Base-by-base conservation (phyloP, 2,888 invertebrate species). In the Athalia cordata region DNA sequence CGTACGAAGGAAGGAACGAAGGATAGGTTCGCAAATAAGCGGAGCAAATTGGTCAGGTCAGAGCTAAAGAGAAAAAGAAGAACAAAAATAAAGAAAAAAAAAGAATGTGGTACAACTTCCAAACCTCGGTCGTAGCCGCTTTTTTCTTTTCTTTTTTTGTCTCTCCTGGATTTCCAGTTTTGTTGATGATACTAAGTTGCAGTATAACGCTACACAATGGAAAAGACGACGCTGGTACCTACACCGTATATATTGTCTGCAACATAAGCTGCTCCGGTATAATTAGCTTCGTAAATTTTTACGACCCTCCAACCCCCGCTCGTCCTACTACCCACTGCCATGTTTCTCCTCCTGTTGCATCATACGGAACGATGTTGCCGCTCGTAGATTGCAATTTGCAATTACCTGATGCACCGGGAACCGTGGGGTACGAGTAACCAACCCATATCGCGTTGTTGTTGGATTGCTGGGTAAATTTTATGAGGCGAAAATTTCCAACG, bases 11-110 rank as follows among this genome's bases (percentile, higher is more conserved):
- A n/a, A 13, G 8, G 15, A 29, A 47, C n/a, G 47, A 13, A 13
- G 15, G 13, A 13, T 6, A 13, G 62, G 68, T 55, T 52, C 4
- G 47, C 47, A 29, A 70, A 55, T 57, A 55, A 70, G 70, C 52
- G 70, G 55, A 57, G 72, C 59, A 72, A 72, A 72, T 72, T 72
- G 72, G 47, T 6, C 59, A 47, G 72, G 72, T 11, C 59, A 15
- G 47, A 72, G 57, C 57, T 47, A 59, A 72, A 45, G 47, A 15
- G n/a, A 29, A 8, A 62, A 62, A 62, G 62, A 11, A 62, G 15
- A 62, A 29, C 8, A 15, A 15, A 29, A 29, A 62, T 13, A 8
- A 8, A 4, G n/a, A 4, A 55, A 55, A 55, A 29, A 29, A 29
- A 29, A 29, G 29, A 29, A 29, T 29, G 29, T 29, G 29, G 29